A percentile compares a stretch with the other conserved stretches of the same genome.
These are phyloP conservation scores for Leptopilina syphax DNA, from an alignment of 2,888 invertebrate genomes.

Conservation along the genomic window DNA sequence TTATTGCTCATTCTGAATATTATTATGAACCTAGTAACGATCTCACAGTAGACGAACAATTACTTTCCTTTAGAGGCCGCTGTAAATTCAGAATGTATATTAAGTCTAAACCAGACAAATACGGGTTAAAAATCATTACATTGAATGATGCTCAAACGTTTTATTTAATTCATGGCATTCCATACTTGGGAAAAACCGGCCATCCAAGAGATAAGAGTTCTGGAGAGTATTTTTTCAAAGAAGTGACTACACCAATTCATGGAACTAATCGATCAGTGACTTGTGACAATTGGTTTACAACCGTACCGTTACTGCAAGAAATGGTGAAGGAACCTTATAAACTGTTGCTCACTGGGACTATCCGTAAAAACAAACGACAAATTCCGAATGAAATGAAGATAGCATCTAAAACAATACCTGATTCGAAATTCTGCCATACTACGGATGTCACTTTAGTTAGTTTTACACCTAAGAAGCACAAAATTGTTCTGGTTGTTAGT, in stretches of 20 bases:
- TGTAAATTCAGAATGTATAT: slow-evolving; percentile 64
- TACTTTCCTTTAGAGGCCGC: slow-evolving; percentile 60
- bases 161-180: too few relatives aligned
- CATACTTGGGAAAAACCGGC: slow-evolving; percentile 58
- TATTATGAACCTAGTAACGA: slow-evolving; percentile 41
- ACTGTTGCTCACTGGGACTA: slow-evolving; percentile 51
- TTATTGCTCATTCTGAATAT: slow-evolving; percentile 45
- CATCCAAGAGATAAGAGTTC: slow-evolving; percentile 44
- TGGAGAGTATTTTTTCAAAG: slow-evolving; percentile 51
- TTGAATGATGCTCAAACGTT: slow-evolving; percentile 67
- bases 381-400: slow-evolving; percentile 49
- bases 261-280: slow-evolving; percentile 52
- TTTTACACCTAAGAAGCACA: slow-evolving; percentile 38
- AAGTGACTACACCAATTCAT: slow-evolving; percentile 51
- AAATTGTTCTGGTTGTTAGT: slow-evolving; percentile 38
- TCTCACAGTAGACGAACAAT: slow-evolving; percentile 64
- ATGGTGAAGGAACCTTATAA: slow-evolving; percentile 46
- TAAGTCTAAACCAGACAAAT: slow-evolving; percentile 67
- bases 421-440: slow-evolving; percentile 43
- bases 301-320: slow-evolving; percentile 47
- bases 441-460: background rate
- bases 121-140: slow-evolving; percentile 69
- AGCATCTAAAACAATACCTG: slow-evolving; percentile 42
- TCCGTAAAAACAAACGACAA: slow-evolving; percentile 54
- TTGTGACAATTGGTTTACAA: slow-evolving; percentile 57